Base-by-base conservation (phyloP, 1,140 invertebrate genomes). In the Anastatus disparis region DNA sequence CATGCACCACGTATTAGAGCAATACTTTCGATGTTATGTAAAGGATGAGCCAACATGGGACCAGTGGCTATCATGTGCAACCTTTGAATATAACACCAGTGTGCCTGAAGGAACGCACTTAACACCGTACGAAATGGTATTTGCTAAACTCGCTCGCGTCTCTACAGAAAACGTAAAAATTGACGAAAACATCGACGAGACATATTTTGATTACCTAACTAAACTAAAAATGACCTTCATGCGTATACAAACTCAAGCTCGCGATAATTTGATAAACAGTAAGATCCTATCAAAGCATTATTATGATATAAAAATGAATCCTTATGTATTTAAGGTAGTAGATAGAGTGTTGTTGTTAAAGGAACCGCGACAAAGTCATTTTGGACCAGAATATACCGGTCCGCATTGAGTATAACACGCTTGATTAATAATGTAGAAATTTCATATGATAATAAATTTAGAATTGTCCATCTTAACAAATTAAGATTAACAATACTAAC, bases 11-110 rank as follows among this genome's bases (percentile, higher is more conserved):
- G 73, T 75, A 1, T 35, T 81, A 15, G 31, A 13, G 3, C 70
- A 76, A 31, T 81, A 76, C 50, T 63, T 78, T 31, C 73, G 68
- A 66, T 63, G 74, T 55, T 80, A 77, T 40, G 56, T 74, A 15
- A 50, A 73, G 10, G 20, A 48, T 0, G 48, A 71, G 10, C 74
- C 78, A 15, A 68, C 82, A 56, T 87, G 84, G 83, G 78, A 85
- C 31, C 22, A 76, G 20, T 77, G 63, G 26, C 8, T 82, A 1
- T 70, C 62, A 6, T 68, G 72, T 35, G 76, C 77, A 0, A 52
- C 20, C 13, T 68, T 74, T n/a, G 50, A 63, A 1, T 74, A 74
- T 17, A 74, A 70, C 27, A 71, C 69, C 0, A 70, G 74, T 22
- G 35, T 70, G 10, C 82, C 86, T 42, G 64, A 59, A 27, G 46